Evolutionary conservation across 2,797 vertebrate genomes (phyloP), one percentile per base, ranked within the genome.

Genomic region (Channallabes apus): DNA sequence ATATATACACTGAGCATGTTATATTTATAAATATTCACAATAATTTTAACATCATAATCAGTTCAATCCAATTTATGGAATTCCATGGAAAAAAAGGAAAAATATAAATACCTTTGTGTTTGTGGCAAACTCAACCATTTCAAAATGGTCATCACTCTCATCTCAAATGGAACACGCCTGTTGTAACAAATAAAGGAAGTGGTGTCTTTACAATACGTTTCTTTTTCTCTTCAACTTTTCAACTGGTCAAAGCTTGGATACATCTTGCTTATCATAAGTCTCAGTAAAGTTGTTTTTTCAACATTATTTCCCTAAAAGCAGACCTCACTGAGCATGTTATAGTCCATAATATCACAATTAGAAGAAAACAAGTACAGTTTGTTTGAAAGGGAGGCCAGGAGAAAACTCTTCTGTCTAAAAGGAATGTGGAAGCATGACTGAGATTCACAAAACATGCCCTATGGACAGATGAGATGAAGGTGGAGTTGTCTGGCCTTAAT

Each of bases 81-180:
- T 32, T 67, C 14, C 18, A 77, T 35, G 14, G n/a, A 24, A 14
- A 75, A 29, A 29, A 24, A 59, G 17, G 1, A 2, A 0, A 68
- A 17, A 78, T 35, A 12, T 20, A 78, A 6, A 51, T 95, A 99
- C 98, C 98, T 97, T 88, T 96, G 20, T 84, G 87, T 87, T 32
- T 94, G 86, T 51, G 94, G 92, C 82, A 97, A 92, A 92, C 92
- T 91, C 82, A 99, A 91, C 98, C 98, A 99, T 0, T 96, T 67
- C 14, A 99, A 80, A 85, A 99, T 0, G 1, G 90, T 92, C 14
- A 85, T 84, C 89, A 99, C 88, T 89, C 98, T 96, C 24, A 88
- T 2, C 90, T 96, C 94, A 90, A 94, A 97, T 0, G 80, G 0
- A 72, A 95, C 0, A 0, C 14, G 87, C 59, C 98, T 99, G 89